Conservation (phyloP, 2,113 vertebrate species). For the Symphodus melops region DNA sequence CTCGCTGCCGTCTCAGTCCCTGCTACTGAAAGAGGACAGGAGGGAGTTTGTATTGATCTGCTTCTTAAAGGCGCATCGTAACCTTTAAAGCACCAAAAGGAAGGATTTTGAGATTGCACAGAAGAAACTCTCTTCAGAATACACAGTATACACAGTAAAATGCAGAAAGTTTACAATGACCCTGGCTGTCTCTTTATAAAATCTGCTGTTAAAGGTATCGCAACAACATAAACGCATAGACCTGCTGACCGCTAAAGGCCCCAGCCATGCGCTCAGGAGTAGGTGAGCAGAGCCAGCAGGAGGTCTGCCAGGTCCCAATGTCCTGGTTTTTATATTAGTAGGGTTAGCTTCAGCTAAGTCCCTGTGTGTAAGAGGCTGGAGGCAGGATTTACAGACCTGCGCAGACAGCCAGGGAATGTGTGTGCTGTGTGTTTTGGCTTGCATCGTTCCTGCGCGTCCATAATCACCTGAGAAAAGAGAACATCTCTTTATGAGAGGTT, state of each 20-base stretch:
- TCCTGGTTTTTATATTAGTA: constrained; percentile 68
- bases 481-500: constrained; percentile 59
- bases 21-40: too few relatives aligned
- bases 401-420: constrained; percentile 25
- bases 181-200: too few relatives aligned
- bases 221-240: neutral
- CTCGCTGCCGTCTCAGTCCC: too few relatives aligned
- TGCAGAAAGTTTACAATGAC: too few relatives aligned
- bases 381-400: constrained; percentile 56
- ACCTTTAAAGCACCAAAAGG: too few relatives aligned
- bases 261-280: neutral
- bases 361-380: constrained; percentile 59
- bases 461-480: constrained; percentile 68
- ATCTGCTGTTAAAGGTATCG: too few relatives aligned
- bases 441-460: constrained; percentile 1
- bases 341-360: constrained; percentile 61
- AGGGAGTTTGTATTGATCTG: too few relatives aligned
- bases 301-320: constrained; percentile 62
- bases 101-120: too few relatives aligned
- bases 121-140: too few relatives aligned
- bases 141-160: too few relatives aligned
- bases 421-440: constrained; percentile 34
- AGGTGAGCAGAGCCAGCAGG: constrained; percentile 14
- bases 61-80: too few relatives aligned
- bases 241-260: constrained; percentile 10